These are phyloP conservation scores for Porphyrio hochstetteri DNA, from an alignment of 2,113 vertebrate genomes.

Conservation along the genomic window DNA sequence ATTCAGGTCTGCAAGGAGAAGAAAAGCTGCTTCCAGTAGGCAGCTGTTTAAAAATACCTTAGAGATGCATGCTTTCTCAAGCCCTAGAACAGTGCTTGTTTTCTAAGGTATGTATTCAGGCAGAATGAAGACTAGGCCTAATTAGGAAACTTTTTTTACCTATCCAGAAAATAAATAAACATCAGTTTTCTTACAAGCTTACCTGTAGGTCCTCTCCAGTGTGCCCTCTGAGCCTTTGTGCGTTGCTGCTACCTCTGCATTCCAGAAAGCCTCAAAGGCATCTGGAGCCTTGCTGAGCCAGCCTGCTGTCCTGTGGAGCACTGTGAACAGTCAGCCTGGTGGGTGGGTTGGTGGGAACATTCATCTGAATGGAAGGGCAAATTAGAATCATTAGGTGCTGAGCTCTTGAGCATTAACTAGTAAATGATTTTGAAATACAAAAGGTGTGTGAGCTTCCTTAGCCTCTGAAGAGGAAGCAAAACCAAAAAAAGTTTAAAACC, in stretches of 20 bases:
- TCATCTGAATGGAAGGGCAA: neutral
- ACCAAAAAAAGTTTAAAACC: neutral
- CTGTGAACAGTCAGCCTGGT: neutral
- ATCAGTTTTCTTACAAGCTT: neutral
- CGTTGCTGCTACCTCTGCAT: neutral
- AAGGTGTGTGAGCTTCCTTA: neutral
- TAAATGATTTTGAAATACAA: constrained; percentile 7
- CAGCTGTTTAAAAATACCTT: constrained; percentile 14
- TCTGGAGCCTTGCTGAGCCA: neutral
- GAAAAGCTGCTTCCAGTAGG: neutral
- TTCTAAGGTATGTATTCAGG: neutral
- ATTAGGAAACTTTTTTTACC: neutral
- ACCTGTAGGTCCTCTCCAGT: neutral
- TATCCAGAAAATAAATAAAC: neutral
- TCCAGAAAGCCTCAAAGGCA: neutral
- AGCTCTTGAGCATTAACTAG: neutral
- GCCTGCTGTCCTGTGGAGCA: neutral
- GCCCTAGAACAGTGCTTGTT: neutral
- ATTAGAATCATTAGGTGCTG: constrained; percentile 1
- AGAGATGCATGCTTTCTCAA: neutral
- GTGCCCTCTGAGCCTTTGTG: neutral
- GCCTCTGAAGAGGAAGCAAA: neutral
- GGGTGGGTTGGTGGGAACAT: neutral
- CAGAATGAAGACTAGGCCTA: neutral
- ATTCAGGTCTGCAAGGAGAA: neutral